phyloP scores from a whole-genome alignment of 2,113 vertebrate species.

The Acanthisitta chloris region DNA sequence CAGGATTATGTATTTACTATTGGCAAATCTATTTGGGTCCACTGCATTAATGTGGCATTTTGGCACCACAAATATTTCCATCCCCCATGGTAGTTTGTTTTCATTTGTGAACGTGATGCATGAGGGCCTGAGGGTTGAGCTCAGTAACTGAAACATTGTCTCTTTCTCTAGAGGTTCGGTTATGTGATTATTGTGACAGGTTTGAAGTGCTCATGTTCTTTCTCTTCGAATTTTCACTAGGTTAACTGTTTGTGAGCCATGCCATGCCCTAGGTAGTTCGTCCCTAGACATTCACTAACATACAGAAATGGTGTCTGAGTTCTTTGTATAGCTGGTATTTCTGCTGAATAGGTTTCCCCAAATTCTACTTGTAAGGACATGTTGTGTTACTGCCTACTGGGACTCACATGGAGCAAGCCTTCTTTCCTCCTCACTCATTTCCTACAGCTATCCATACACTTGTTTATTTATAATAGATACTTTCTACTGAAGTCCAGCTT shows the following conservation, averaged over 20 bases:
- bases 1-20: background rate
- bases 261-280: background rate
- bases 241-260: constrained; percentile 51
- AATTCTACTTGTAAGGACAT: background rate
- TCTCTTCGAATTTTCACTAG: constrained; percentile 33
- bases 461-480: background rate
- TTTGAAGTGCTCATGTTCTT: constrained; percentile 43
- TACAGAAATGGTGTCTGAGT: background rate
- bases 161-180: constrained; percentile 53
- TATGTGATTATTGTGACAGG: constrained; percentile 63
- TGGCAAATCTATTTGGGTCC: background rate
- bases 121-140: constrained; percentile 51
- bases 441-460: background rate
- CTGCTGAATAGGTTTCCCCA: background rate
- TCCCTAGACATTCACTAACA: background rate
- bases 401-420: background rate
- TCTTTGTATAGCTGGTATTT: background rate
- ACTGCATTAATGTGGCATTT: constrained; percentile 11
- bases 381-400: background rate
- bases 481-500: background rate
- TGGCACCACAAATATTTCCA: background rate
- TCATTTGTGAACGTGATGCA: constrained; percentile 11
- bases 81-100: constrained; percentile 25
- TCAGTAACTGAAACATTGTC: constrained; percentile 58
- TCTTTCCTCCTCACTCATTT: background rate